Evolutionary conservation across 2,113 vertebrate genomes (phyloP).

Genomic region (Aramus guarauna): DNA sequence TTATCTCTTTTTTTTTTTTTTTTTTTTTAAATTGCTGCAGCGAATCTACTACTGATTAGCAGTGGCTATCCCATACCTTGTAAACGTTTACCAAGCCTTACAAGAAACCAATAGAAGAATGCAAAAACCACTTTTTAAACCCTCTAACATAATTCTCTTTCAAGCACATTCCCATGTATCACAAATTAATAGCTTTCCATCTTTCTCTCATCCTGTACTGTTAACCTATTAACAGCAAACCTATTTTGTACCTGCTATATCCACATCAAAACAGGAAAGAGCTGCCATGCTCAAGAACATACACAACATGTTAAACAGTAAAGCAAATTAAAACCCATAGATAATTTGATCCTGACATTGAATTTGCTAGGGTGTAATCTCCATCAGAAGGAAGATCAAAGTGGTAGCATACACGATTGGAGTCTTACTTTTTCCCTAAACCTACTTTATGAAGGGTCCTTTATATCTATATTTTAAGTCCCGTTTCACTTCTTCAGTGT

Average conservation of each 20-base stretch:
- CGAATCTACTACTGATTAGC: not conserved
- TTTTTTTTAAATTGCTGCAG: not conserved
- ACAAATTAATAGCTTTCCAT: not conserved
- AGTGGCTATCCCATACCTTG: not conserved
- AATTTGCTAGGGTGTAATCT: not conserved
- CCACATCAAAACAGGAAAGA: not conserved
- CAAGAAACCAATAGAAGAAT: not conserved
- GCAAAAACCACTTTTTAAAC: not conserved
- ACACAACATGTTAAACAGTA: not conserved
- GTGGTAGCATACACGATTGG: not conserved
- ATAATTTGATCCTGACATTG: not conserved
- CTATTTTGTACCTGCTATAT: not conserved
- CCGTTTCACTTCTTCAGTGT: not conserved
- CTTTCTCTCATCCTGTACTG: not conserved
- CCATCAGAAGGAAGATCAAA: not conserved
- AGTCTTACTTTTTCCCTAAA: not conserved
- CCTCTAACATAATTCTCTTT: not conserved
- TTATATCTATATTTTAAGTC: not conserved
- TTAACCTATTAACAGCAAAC: not conserved
- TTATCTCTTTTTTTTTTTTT: not conserved
- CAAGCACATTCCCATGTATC: not conserved
- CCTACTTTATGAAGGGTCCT: not conserved
- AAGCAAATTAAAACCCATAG: not conserved
- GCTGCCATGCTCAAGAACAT: not conserved
- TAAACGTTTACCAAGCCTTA: not conserved